Evolutionary conservation across 2,797 vertebrate species (phyloP).

Genomic region (Lacerta viridis): DNA sequence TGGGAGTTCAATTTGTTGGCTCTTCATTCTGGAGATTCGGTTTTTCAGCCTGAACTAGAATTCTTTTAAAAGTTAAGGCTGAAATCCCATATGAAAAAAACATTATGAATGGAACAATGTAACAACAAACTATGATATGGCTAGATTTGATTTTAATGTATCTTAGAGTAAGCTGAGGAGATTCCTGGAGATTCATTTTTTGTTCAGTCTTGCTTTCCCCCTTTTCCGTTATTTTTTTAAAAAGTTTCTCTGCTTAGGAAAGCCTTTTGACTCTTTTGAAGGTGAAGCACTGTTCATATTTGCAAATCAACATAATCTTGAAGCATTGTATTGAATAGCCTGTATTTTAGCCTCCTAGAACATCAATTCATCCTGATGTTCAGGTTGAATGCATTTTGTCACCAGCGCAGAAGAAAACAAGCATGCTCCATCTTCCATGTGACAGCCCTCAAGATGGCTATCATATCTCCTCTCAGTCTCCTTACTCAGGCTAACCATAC

Average conservation of each 20-base stretch:
- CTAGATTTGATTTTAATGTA: constrained; percentile 4
- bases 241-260: not conserved
- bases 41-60: not conserved
- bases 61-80: not conserved
- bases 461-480: no score
- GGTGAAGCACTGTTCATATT: not conserved
- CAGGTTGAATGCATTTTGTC: no score
- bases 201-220: not conserved
- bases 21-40: not conserved
- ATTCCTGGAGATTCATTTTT: not conserved
- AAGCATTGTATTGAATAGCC: not conserved
- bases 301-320: not conserved
- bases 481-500: no score
- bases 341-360: not conserved
- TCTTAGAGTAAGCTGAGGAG: not conserved
- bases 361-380: no score
- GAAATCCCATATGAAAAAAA: not conserved
- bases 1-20: not conserved
- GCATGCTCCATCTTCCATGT: no score
- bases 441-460: no score
- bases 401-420: no score
- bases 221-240: not conserved
- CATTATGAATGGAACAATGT: not conserved
- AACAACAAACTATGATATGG: not conserved
- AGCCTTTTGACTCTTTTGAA: not conserved